phyloP scores from a whole-genome alignment of 2,888 invertebrate species.

The Caenorhabditis becei region DNA sequence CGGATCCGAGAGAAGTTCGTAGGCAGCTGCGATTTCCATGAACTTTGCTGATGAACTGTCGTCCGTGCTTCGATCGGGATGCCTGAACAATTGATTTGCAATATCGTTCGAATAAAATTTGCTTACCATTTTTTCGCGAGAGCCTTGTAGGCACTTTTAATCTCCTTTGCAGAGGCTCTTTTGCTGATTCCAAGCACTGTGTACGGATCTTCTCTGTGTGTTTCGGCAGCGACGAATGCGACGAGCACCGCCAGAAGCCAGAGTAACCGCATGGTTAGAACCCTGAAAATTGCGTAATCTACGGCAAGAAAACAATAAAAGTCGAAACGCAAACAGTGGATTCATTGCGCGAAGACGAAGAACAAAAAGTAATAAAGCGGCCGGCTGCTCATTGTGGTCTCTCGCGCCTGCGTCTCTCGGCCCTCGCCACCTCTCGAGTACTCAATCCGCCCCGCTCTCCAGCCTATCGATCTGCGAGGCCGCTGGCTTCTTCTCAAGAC shows the following conservation, averaged over 20 bases:
- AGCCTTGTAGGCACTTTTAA: conserved; percentile 92
- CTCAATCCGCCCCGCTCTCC: conserved; percentile 33
- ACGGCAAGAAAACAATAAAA: conserved; percentile 1
- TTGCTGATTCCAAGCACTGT: conserved; percentile 87
- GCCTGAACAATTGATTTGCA: conserved; percentile 66
- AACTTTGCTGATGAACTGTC: conserved; percentile 77
- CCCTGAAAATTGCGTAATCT: conserved; percentile 20
- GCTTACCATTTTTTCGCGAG: conserved; percentile 93
- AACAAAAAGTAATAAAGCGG: conserved; percentile 38
- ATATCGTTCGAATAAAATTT: no score
- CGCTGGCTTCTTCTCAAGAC: conserved; percentile 6
- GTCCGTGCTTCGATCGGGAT: conserved; percentile 79
- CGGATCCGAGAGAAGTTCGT: conserved; percentile 76
- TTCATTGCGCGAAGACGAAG: neutral
- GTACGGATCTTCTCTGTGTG: conserved; percentile 72
- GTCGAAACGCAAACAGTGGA: conserved; percentile 18
- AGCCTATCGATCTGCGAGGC: conserved; percentile 44
- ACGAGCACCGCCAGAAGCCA: conserved; percentile 13
- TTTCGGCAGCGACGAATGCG: neutral
- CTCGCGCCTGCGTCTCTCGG: conserved; percentile 42
- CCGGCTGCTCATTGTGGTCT: conserved; percentile 17
- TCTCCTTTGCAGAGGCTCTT: conserved; percentile 89
- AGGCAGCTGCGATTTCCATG: conserved; percentile 78
- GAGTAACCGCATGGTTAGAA: conserved; percentile 44
- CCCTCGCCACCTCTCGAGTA: conserved; percentile 19